Evolutionary conservation across 2,797 vertebrate genomes (phyloP), one percentile per base, ranked within the genome.

Genomic region (Gymnopithys bicolor): DNA sequence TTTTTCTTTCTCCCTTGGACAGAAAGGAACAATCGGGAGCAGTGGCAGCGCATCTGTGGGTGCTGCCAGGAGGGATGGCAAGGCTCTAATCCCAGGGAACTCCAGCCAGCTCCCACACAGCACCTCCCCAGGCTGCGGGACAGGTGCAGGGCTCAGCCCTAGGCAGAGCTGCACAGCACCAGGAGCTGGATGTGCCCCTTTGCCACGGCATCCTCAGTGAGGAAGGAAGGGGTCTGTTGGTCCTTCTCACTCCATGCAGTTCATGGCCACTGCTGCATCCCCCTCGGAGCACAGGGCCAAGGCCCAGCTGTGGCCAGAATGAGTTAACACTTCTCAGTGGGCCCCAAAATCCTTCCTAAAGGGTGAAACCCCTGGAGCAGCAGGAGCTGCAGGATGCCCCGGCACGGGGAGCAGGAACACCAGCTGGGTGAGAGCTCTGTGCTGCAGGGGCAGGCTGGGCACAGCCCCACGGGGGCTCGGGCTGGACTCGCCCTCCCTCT

Each of bases 1-100:
- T 71, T 92, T 87, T 84, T 84, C 81, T 87, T 90, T 86, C 93
- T 90, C 71, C 83, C 81, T 70, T 46, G 91, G 93, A 78, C 89
- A 93, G 93, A 89, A 92, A 87, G 67, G 62, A 77, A 85, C 71
- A 80, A 84, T 60, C 2, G 3, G 84, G 91, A 84, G 78, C 83
- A 39, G 77, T 5, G 1, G 56, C 74, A 60, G 67, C 0, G 1
- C 76, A 79, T 28, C 58, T 35, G 75, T 0, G 30, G 58, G 39
- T 13, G 33, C 84, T 96, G 95, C 89, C 93, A 93, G 84, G 64
- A 79, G 41, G 2, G 58, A 77, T 53, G 83, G 83, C 64, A 58
- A 45, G 45, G 17, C 49, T 75, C 76, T 64, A 30, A 55, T 39
- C 6, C 25, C 82, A 0, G 73, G 70, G 63, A 87, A 73, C 70